Percentiles rank a stretch among this genome's conserved stretches.
These are phyloP conservation scores for Sylvia atricapilla DNA, from an alignment of 2,113 vertebrate genomes.

Conservation along the genomic window DNA sequence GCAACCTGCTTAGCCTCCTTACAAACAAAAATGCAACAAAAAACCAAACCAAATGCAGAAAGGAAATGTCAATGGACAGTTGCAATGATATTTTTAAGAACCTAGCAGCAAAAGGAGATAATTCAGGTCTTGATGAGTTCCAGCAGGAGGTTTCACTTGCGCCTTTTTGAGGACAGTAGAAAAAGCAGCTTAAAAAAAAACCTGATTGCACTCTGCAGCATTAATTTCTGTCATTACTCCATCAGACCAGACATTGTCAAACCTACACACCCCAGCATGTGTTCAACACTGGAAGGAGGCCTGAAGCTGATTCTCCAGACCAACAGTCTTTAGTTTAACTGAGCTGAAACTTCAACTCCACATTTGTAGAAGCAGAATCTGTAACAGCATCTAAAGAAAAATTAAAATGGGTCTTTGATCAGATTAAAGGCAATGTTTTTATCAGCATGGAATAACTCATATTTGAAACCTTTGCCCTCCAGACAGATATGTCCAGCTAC, in stretches of 20 bases:
- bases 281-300: neutral
- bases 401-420: neutral
- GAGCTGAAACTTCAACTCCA: neutral
- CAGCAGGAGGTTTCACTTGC: neutral
- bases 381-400: neutral
- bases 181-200: neutral
- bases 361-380: neutral
- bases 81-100: neutral
- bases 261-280: neutral
- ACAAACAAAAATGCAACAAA: neutral
- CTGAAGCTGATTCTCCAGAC: neutral
- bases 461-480: neutral
- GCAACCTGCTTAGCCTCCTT: neutral
- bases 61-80: neutral
- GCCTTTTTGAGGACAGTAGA: neutral
- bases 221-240: neutral
- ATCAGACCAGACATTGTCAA: neutral
- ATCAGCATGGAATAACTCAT: neutral
- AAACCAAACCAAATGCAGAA: neutral
- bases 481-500: neutral
- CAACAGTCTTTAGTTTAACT: neutral
- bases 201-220: neutral
- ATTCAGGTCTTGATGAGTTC: neutral
- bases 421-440: neutral
- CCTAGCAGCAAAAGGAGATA: neutral